Conservation (phyloP, 2,797 vertebrate genomes). For the Lepus townsendii region DNA sequence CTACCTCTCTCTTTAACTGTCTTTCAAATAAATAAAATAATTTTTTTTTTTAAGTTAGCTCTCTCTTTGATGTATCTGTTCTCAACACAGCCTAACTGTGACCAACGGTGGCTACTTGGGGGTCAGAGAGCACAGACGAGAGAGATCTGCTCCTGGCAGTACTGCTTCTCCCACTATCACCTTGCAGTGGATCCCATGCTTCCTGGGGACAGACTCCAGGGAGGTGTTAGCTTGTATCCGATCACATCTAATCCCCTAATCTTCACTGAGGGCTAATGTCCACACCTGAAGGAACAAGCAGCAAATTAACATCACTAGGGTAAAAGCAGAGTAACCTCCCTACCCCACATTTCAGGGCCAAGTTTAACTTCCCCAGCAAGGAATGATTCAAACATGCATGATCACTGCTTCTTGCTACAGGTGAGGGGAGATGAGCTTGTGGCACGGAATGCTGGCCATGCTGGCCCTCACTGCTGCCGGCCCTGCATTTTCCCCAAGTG, state of each 20-base stretch:
- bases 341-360: background rate
- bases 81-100: background rate
- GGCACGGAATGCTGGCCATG: background rate
- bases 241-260: background rate
- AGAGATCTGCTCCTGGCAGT: background rate
- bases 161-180: background rate
- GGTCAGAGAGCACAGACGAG: background rate
- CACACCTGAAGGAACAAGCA: background rate
- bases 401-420: background rate
- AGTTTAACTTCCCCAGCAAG: background rate
- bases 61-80: background rate
- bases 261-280: background rate
- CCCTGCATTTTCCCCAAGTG: no score
- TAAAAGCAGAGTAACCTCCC: background rate
- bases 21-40: no score
- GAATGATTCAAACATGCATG: background rate
- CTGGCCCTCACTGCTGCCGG: no score
- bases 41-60: background rate
- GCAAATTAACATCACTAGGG: background rate
- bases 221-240: background rate
- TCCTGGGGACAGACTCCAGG: background rate
- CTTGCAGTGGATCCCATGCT: no score
- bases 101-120: background rate
- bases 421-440: background rate
- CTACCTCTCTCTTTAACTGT: no score